Evolutionary conservation across 2,888 invertebrate genomes (phyloP).

Genomic region (Eumacrocentrus americanus): DNA sequence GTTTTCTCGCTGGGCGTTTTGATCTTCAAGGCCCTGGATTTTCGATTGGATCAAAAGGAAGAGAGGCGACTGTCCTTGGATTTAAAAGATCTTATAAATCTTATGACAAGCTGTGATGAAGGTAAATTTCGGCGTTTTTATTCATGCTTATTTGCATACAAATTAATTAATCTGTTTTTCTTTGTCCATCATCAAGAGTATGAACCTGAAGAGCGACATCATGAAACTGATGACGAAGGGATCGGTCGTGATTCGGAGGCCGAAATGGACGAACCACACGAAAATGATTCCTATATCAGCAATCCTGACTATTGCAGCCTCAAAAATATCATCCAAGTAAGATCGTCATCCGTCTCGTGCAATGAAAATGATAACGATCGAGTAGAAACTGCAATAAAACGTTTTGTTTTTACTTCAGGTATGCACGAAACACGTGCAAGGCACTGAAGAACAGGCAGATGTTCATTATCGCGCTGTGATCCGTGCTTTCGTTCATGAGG

Average conservation of each 20-base stretch:
- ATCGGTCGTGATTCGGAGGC: slow-evolving; percentile 86
- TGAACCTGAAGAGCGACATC: slow-evolving; percentile 61
- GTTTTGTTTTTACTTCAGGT: too few relatives aligned
- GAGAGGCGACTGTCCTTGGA: slow-evolving; percentile 86
- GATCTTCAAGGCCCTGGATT: slow-evolving; percentile 89
- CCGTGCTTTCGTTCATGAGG: slow-evolving; percentile 89
- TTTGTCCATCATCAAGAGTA: too few relatives aligned
- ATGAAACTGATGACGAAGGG: slow-evolving; percentile 84
- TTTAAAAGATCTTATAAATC: slow-evolving; percentile 83
- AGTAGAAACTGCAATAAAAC: too few relatives aligned
- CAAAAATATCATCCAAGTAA: slow-evolving; percentile 66
- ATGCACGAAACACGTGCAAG: slow-evolving; percentile 64
- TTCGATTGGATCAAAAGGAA: slow-evolving; percentile 83
- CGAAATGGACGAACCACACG: slow-evolving; percentile 54
- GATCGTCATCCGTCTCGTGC: too few relatives aligned
- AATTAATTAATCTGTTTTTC: too few relatives aligned
- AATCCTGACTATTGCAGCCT: slow-evolving; percentile 57
- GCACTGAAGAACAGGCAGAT: slow-evolving; percentile 68
- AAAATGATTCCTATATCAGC: slow-evolving; percentile 38
- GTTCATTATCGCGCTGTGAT: slow-evolving; percentile 91
- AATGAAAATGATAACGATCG: too few relatives aligned
- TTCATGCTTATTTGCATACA: too few relatives aligned
- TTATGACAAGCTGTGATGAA: slow-evolving; percentile 79
- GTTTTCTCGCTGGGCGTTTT: slow-evolving; percentile 81
- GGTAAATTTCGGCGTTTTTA: too few relatives aligned